These are phyloP conservation scores for Stichodactyla helianthus DNA, from an alignment of 64 coral and sea anemone species.

Conservation along the genomic window DNA sequence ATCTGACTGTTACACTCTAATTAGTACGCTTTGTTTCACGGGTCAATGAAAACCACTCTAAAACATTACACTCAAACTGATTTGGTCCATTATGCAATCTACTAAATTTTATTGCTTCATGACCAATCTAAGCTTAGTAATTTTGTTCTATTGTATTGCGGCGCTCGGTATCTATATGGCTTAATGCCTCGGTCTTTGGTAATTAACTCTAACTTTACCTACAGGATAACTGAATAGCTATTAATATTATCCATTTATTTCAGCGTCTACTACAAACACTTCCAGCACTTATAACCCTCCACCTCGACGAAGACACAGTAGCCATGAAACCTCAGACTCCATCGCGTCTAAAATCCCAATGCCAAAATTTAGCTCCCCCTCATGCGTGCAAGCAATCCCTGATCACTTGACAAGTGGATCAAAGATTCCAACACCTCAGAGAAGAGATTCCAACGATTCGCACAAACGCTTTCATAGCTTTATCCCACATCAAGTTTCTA, in stretches of 20 bases:
- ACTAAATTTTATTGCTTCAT: too few relatives aligned
- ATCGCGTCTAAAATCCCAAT: not conserved
- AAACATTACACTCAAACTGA: too few relatives aligned
- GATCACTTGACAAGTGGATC: not conserved
- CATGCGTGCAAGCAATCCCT: not conserved
- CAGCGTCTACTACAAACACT: not conserved
- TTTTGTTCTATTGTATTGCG: too few relatives aligned
- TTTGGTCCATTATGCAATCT: too few relatives aligned
- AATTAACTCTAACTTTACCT: too few relatives aligned
- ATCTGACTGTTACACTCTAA: too few relatives aligned
- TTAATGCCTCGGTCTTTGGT: too few relatives aligned
- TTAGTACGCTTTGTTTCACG: too few relatives aligned
- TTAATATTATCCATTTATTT: not conserved
- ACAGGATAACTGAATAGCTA: too few relatives aligned
- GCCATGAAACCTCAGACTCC: not conserved
- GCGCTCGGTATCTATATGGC: too few relatives aligned
- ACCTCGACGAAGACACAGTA: not conserved
- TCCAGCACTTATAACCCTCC: not conserved
- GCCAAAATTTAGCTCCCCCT: not conserved
- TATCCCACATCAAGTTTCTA: not conserved
- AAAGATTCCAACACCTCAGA: constrained; percentile 4
- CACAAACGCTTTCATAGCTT: not conserved
- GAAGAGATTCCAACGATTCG: not conserved
- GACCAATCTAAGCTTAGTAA: too few relatives aligned
- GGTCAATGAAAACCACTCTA: too few relatives aligned